Evolutionary conservation across 2,113 vertebrate species (phyloP).

Genomic region (Climacteris rufus): DNA sequence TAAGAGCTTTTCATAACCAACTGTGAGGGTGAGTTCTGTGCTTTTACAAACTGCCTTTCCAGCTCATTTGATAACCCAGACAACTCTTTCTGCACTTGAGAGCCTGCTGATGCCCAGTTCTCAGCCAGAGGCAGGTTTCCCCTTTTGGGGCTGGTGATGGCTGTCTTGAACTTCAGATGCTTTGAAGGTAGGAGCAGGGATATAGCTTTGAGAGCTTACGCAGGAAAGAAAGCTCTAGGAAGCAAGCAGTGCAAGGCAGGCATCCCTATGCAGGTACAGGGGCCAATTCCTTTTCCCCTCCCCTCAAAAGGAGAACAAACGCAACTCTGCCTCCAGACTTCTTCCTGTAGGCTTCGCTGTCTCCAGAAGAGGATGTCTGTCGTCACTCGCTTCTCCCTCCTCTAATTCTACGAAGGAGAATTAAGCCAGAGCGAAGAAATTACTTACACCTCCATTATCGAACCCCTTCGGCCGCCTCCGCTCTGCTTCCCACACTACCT

Average conservation of each 20-base stretch:
- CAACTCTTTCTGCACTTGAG: neutral
- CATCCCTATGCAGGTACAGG: accelerated
- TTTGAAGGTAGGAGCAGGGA: neutral
- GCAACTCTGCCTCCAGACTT: neutral
- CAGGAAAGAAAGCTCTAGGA: neutral
- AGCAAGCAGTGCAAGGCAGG: neutral
- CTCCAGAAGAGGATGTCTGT: neutral
- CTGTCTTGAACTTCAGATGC: neutral
- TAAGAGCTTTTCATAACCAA: neutral
- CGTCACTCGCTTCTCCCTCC: neutral
- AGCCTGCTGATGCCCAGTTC: neutral
- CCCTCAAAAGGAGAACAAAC: neutral
- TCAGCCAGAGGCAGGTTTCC: neutral
- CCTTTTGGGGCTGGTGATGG: neutral
- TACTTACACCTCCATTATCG: neutral
- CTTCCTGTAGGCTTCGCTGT: neutral
- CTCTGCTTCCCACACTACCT: neutral
- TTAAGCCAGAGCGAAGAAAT: neutral
- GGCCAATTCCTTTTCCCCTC: accelerated
- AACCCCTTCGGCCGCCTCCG: accelerated
- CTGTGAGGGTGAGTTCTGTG: neutral
- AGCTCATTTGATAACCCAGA: neutral
- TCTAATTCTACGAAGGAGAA: neutral
- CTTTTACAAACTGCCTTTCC: neutral
- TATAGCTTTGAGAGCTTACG: accelerated